Conservation (phyloP, 92 coral and sea anemone genomes). For the Phenganax subtilis region DNA sequence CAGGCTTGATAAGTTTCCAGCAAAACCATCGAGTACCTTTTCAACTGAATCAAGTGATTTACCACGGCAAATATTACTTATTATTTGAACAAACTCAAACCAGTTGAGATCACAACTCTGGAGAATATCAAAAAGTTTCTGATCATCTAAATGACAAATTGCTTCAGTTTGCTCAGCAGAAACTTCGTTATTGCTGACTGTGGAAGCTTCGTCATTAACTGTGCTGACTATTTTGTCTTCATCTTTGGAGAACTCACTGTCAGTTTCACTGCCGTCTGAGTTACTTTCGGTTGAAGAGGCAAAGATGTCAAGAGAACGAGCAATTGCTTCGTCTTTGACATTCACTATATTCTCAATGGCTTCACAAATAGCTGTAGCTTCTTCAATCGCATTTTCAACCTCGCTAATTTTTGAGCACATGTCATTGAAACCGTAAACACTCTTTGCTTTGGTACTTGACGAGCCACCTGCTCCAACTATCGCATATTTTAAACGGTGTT, state of each 20-base stretch:
- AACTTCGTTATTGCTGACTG: neutral
- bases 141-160: neutral
- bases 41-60: slow-evolving; percentile 25
- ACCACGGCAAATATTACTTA: slow-evolving; percentile 26
- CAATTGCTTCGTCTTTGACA: slow-evolving; percentile 37
- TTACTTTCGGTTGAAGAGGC: slow-evolving; percentile 5
- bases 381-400: slow-evolving; percentile 37
- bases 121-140: slow-evolving; percentile 16
- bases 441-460: slow-evolving; percentile 24
- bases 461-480: slow-evolving; percentile 30
- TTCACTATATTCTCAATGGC: slow-evolving; percentile 39
- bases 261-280: slow-evolving; percentile 1
- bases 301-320: neutral
- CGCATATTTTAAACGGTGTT: slow-evolving; percentile 19
- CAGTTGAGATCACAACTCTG: slow-evolving; percentile 43
- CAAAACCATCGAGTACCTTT: slow-evolving; percentile 42
- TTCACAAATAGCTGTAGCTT: slow-evolving; percentile 48
- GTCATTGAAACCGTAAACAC: slow-evolving; percentile 40
- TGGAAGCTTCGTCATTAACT: neutral
- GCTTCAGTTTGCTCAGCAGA: neutral
- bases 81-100: slow-evolving; percentile 49
- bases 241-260: neutral
- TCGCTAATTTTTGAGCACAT: neutral
- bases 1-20: slow-evolving; percentile 46
- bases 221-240: neutral